phyloP scores from a whole-genome alignment of 2,888 invertebrate genomes.

The Bhutanitis thaidina region DNA sequence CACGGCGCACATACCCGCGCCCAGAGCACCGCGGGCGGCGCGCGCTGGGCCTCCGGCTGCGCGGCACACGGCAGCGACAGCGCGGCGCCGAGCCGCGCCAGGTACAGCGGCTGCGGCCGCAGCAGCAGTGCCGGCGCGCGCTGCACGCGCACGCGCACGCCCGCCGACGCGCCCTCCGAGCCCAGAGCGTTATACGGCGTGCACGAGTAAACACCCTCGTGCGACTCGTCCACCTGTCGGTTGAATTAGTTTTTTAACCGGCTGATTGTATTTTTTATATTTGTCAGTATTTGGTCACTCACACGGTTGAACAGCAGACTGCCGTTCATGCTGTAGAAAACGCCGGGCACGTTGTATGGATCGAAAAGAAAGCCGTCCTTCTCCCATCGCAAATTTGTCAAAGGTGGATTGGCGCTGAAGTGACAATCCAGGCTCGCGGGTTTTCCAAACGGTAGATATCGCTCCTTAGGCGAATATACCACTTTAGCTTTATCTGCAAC shows the following conservation, averaged over 20 bases:
- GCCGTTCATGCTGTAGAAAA: conserved; percentile 91
- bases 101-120: conserved; percentile 90
- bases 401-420: conserved; percentile 94
- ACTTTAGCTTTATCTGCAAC: conserved; percentile 93
- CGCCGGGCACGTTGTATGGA: conserved; percentile 93
- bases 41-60: conserved; percentile 77
- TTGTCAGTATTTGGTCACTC: not conserved
- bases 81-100: conserved; percentile 88
- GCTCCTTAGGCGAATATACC: conserved; percentile 90
- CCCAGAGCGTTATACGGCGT: conserved; percentile 95
- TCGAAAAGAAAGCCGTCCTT: conserved; percentile 95
- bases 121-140: conserved; percentile 91
- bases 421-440: conserved; percentile 93
- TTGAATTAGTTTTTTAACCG: not conserved
- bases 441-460: conserved; percentile 90
- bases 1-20: conserved; percentile 36
- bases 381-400: conserved; percentile 94
- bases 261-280: too few species aligned
- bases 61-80: conserved; percentile 91
- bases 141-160: conserved; percentile 91
- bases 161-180: conserved; percentile 89
- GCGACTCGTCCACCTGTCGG: conserved; percentile 86
- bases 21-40: conserved; percentile 39
- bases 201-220: conserved; percentile 94
- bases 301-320: conserved; percentile 89